Conservation (phyloP, 2,113 vertebrate genomes). For the Pachycephala philippinensis region DNA sequence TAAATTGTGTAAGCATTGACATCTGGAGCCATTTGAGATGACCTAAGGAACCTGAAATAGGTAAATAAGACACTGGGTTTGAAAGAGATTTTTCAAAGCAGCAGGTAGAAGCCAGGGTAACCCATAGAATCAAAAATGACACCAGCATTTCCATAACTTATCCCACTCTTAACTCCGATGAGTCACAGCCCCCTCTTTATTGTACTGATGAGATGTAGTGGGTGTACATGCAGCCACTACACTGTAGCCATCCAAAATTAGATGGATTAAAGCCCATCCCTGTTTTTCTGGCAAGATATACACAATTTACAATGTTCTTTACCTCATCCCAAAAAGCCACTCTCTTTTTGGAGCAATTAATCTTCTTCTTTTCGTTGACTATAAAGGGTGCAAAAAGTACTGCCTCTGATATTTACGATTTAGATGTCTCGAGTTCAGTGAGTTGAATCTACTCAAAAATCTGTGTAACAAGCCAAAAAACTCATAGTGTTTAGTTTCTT, state of each 20-base stretch:
- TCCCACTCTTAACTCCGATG: background rate
- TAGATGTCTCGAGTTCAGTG: background rate
- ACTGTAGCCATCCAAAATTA: background rate
- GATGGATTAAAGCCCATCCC: background rate
- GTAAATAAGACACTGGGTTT: background rate
- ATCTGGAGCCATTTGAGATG: background rate
- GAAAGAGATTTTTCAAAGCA: background rate
- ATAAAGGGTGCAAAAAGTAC: background rate
- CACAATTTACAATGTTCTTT: background rate
- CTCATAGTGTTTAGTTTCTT: background rate
- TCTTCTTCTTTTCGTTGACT: background rate
- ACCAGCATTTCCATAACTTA: background rate
- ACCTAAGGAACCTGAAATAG: background rate
- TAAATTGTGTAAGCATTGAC: background rate
- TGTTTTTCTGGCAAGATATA: background rate
- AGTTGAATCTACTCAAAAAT: background rate
- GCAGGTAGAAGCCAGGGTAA: background rate
- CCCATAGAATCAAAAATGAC: background rate
- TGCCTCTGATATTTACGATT: background rate
- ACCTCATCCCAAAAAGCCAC: background rate
- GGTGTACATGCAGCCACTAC: background rate
- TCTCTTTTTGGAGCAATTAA: background rate
- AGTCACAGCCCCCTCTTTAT: background rate
- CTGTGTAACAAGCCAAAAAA: background rate
- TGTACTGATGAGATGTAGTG: background rate